Base-by-base conservation (phyloP, 2,888 invertebrate genomes). In the Ophioninae sp. region DNA sequence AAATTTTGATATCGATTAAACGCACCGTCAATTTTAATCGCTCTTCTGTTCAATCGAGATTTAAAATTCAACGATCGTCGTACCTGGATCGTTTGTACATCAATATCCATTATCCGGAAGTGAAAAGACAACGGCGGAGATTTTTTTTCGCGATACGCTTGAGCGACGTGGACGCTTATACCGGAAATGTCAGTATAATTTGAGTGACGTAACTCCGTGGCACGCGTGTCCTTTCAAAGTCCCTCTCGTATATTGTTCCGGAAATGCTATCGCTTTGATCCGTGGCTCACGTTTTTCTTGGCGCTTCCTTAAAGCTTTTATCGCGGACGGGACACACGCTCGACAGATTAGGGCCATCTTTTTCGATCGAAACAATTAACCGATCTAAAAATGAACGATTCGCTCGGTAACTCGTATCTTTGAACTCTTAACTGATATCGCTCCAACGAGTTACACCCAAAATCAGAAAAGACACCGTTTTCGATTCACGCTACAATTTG, bases 171-270 rank as follows among this genome's bases (percentile, higher is more conserved):
- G 56, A 23, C 44, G 67, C 59, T 81, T 71, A 37, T 78, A 68
- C 78, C 81, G 83, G 83, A 83, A 81, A 81, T 74, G 83, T 74
- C 78, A 68, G 73, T 39, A 51, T 61, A 81, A 81, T 65, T 65
- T 67, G 80, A 80, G 64, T 78, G 83, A 78, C 80, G 81, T 67
- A 71, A 73, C 65, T 30, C 20, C 65, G 30, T 78, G 44, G 69
- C 39, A 71, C 39, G 9, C 74, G 78, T 37, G 61, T 30, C n/a
- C 64, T 78, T 61, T 56, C 56, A 51, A 63, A 17, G 37, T 37
- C 37, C 44, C 61, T 41, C 78, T 41, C 78, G 22, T 69, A 23
- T 44, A 41, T 44, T 64, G 74, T 78, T 83, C 80, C 83, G 83
- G 83, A 81, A 83, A 78, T 63, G 72, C 69, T 69, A 63, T 68